phyloP scores from a whole-genome alignment of 37 sponge, comb jelly and placozoan species.

The Beroe ovata region DNA sequence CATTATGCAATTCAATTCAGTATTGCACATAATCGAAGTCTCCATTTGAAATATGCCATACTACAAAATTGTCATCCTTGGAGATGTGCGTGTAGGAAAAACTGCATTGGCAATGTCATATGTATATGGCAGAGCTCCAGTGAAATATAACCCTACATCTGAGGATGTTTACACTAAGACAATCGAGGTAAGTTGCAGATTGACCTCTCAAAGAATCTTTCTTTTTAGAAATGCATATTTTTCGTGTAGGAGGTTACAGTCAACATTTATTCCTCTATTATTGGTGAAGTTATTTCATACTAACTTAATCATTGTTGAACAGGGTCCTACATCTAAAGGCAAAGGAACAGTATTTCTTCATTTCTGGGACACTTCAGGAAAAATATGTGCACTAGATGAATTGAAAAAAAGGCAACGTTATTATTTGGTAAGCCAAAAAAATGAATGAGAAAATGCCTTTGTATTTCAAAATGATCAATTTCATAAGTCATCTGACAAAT shows the following conservation, averaged over 20 bases:
- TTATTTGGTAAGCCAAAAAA: not conserved
- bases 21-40: too few relatives aligned
- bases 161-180: conserved; percentile 59
- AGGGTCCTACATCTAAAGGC: too few relatives aligned
- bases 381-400: not conserved
- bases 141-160: not conserved
- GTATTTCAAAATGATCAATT: not conserved
- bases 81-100: conserved; percentile 16
- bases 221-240: not conserved
- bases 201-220: not conserved
- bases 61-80: conserved; percentile 22
- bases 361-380: conserved; percentile 42
- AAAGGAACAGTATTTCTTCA: conserved; percentile 16
- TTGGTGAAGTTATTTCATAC: too few relatives aligned
- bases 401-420: not conserved
- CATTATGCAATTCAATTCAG: too few relatives aligned
- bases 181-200: conserved; percentile 1
- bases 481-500: not conserved
- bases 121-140: conserved; percentile 18
- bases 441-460: not conserved
- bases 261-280: too few relatives aligned
- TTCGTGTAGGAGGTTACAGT: not conserved
- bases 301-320: too few relatives aligned
- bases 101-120: conserved; percentile 7
- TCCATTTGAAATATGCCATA: too few relatives aligned